Conservation (phyloP, 2,797 vertebrate species). For the Danionella dracula region DNA sequence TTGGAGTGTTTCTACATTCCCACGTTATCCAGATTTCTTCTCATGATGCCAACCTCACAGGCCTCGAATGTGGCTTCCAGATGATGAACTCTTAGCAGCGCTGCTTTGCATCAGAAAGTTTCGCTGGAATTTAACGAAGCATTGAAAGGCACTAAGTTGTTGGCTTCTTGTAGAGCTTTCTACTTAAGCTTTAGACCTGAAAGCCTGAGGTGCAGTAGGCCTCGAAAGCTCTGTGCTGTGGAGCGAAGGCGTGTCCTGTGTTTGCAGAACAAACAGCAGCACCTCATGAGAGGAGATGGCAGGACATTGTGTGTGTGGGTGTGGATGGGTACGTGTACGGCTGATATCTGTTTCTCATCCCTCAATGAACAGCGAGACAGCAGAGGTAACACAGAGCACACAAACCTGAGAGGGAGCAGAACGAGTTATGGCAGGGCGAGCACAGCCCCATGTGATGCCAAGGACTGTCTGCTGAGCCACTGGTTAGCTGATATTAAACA, state of each 20-base stretch:
- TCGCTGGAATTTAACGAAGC: too few species aligned
- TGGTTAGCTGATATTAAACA: too few species aligned
- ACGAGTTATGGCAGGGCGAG: too few species aligned
- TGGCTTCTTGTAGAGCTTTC: too few species aligned
- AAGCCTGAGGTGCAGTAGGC: slow-evolving; percentile 62
- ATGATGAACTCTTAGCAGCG: slow-evolving; percentile 12
- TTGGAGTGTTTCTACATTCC: too few species aligned
- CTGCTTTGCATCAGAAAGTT: slow-evolving; percentile 9
- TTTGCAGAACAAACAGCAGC: slow-evolving; percentile 95
- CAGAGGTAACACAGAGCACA: too few species aligned
- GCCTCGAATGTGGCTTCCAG: not conserved
- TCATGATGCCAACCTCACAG: slow-evolving; percentile 1
- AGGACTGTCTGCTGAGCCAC: too few species aligned
- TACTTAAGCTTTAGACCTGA: too few species aligned
- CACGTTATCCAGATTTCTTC: too few species aligned
- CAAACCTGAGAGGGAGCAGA: too few species aligned
- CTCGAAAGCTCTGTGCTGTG: slow-evolving; percentile 65
- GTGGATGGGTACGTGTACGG: slow-evolving; percentile 27
- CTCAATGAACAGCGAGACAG: not conserved
- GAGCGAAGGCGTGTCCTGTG: slow-evolving; percentile 84
- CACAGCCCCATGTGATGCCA: too few species aligned
- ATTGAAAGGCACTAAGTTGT: too few species aligned
- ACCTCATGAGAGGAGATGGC: slow-evolving; percentile 73
- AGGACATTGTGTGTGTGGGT: slow-evolving; percentile 69
- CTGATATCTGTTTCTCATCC: slow-evolving; percentile 4